Evolutionary conservation across 2,113 vertebrate genomes (phyloP), one percentile per base, ranked within the genome.

Genomic region (Coracopsis vasa): DNA sequence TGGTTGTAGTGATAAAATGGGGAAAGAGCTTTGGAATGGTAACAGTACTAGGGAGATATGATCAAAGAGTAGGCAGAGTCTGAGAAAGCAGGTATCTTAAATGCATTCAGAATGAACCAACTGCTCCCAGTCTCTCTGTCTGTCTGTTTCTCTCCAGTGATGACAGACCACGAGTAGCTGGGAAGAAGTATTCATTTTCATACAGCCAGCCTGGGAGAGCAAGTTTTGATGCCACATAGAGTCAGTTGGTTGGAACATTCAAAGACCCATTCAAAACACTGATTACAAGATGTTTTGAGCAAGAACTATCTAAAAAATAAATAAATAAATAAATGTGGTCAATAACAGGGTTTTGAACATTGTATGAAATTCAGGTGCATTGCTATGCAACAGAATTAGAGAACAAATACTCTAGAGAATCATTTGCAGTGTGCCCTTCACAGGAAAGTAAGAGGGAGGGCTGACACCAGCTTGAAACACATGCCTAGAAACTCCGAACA

Each of bases 181-280:
- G 77, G 25, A 48, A 27, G 11, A 29, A 16, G 7, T 42, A 31
- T 15, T 50, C 17, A 35, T 44, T 60, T 74, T 24, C 45, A 45
- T 3, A 25, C 1, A 61, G 20, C 10, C 15, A 66, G 0, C 12
- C 20, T 66, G 19, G 18, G 73, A 72, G 13, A 39, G 6, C 10
- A 88, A 7, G 6, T 60, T 80, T 69, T 80, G 5, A 24, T 69
- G 13, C 1, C 1, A 29, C 12, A 4, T 8, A 11, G 8, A 53
- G 13, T 31, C 21, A 48, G 18, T 1, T 44, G 20, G 10, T 15
- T 53, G 42, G 11, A 84, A 65, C 29, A 7, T 9, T 33, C 19
- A 64, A 50, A n/a, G 29, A 5, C 15, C 9, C 17, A 42, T 51
- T 6, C 7, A 74, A 66, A 66, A 3, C 11, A 16, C 4, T 47